phyloP scores from a whole-genome alignment of 2,113 vertebrate species.

The Nerophis ophidion region DNA sequence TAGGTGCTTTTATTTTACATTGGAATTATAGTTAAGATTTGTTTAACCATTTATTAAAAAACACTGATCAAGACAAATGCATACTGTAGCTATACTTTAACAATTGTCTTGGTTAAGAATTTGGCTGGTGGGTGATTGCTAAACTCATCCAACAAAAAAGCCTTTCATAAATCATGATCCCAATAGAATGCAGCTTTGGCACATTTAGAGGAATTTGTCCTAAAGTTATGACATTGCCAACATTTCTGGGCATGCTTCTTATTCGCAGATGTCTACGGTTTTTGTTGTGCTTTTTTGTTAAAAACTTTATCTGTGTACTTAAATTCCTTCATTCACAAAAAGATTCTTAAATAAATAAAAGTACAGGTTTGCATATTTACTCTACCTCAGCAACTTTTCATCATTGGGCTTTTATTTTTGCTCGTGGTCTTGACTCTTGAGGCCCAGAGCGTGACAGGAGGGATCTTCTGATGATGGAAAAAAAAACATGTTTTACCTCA shows the following conservation, averaged over 20 bases:
- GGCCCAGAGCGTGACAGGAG: slow-evolving; percentile 6
- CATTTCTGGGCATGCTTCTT: neutral
- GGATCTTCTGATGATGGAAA: too few relatives aligned
- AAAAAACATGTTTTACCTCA: too few relatives aligned
- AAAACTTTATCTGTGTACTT: neutral
- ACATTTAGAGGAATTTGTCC: neutral
- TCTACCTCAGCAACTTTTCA: slow-evolving; percentile 21
- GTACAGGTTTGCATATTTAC: neutral
- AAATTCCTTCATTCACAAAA: neutral
- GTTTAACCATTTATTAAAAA: too few relatives aligned
- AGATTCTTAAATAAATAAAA: neutral
- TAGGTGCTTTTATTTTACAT: too few relatives aligned
- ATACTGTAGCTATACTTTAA: too few relatives aligned
- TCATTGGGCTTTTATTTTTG: slow-evolving; percentile 15
- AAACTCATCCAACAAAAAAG: neutral
- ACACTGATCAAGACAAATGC: too few relatives aligned
- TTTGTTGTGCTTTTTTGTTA: neutral
- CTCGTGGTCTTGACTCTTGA: neutral
- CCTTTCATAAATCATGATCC: neutral
- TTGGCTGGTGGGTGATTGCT: too few relatives aligned
- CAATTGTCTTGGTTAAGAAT: too few relatives aligned
- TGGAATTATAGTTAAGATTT: too few relatives aligned
- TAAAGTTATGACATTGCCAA: neutral
- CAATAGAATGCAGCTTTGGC: neutral
- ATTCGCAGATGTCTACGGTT: neutral